These are phyloP conservation scores for Fragum sueziense DNA, from an alignment of 2,888 invertebrate genomes.

Conservation along the genomic window DNA sequence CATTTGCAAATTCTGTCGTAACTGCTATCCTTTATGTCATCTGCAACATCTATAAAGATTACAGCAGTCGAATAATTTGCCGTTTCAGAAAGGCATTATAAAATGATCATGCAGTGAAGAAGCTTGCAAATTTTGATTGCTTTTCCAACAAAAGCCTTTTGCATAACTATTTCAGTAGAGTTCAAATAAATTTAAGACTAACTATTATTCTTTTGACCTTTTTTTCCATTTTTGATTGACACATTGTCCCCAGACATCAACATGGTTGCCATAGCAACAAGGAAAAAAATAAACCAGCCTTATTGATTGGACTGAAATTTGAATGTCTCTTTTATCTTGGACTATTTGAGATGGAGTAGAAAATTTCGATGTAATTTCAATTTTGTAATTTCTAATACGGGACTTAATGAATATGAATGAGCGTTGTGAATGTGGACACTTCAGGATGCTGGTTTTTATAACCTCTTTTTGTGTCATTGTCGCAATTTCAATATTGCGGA, in stretches of 20 bases:
- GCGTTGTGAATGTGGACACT: not conserved
- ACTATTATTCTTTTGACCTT: not conserved
- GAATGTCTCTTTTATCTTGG: constrained; percentile 13
- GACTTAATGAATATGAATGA: constrained; percentile 22
- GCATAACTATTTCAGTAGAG: too few species aligned
- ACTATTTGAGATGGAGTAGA: constrained; percentile 5
- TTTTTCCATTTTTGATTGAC: constrained; percentile 9
- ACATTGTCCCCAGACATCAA: constrained; percentile 5
- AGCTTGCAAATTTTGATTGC: too few species aligned
- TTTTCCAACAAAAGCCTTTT: too few species aligned
- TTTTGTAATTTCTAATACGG: constrained; percentile 15
- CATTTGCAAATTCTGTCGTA: too few species aligned
- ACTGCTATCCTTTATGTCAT: too few species aligned
- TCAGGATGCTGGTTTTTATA: not conserved
- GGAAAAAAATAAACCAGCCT: constrained; percentile 6
- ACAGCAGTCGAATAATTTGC: too few species aligned
- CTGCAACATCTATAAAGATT: too few species aligned
- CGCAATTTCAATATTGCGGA: not conserved
- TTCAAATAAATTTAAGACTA: not conserved
- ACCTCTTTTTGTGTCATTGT: not conserved
- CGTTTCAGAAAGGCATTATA: too few species aligned
- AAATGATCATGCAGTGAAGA: too few species aligned
- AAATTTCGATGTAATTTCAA: constrained; percentile 22
- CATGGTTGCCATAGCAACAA: constrained; percentile 15
- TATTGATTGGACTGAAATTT: not conserved